Conservation (phyloP, 2,113 vertebrate species). For the Chamaea fasciata region DNA sequence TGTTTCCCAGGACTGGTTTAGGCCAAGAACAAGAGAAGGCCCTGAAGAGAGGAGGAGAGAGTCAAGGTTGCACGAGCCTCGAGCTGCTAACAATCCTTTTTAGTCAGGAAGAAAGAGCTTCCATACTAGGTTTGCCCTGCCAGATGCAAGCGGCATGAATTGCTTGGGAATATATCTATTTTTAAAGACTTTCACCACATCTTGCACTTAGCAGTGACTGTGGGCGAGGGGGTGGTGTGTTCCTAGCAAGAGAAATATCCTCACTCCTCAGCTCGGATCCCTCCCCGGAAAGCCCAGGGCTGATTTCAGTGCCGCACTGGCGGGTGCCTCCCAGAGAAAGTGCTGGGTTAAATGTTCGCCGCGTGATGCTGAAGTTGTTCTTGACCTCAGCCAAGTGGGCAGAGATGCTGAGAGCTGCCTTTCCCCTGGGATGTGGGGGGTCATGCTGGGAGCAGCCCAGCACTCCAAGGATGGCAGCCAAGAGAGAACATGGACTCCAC, state of each 20-base stretch:
- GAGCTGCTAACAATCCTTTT: constrained; percentile 32
- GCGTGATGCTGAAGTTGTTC: not conserved
- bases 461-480: not conserved
- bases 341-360: not conserved
- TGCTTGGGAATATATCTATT: constrained; percentile 62
- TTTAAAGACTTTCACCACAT: constrained; percentile 55
- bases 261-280: not conserved
- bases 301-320: not conserved
- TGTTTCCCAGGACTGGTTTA: constrained; percentile 51
- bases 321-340: not conserved
- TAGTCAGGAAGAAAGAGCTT: constrained; percentile 21
- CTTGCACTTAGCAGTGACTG: constrained; percentile 49
- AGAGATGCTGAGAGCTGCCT: not conserved
- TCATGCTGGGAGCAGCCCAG: not conserved
- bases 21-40: constrained; percentile 46
- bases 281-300: constrained; percentile 9
- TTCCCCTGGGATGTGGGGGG: fast-evolving
- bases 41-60: constrained; percentile 23
- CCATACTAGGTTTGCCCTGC: constrained; percentile 31
- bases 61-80: constrained; percentile 5
- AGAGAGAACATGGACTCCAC: fast-evolving
- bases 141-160: constrained; percentile 36
- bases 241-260: constrained; percentile 43
- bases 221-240: constrained; percentile 46
- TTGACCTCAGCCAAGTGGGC: not conserved